A percentile compares a stretch with the other conserved stretches of the same genome.
These are phyloP conservation scores for Brachypodius melanocephalos DNA, from an alignment of 2,113 vertebrate genomes.

Conservation along the genomic window DNA sequence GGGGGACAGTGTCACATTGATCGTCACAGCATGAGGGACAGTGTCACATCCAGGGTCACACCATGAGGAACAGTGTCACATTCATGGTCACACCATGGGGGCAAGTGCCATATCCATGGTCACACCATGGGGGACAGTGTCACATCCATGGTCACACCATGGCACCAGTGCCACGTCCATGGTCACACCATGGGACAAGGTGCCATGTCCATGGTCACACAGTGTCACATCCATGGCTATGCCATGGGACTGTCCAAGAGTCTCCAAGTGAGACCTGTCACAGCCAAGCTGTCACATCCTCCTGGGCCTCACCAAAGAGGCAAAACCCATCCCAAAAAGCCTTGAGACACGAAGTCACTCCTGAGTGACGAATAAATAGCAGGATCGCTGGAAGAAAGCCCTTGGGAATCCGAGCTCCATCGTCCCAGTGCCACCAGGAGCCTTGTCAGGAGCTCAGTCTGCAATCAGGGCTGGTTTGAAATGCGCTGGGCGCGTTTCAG, in stretches of 20 bases:
- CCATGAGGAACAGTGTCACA: neutral
- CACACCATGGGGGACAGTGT: rapidly evolving
- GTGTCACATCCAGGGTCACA: neutral
- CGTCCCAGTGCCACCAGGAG: rapidly evolving
- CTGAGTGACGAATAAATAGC: slow-evolving; percentile 26
- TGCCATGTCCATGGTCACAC: neutral
- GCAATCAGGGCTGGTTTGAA: neutral
- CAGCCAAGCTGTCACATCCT: neutral
- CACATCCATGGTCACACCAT: neutral
- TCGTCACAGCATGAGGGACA: neutral
- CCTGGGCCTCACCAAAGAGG: neutral
- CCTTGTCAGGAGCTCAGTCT: neutral
- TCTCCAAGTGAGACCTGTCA: neutral
- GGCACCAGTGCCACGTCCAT: rapidly evolving
- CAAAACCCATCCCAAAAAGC: neutral
- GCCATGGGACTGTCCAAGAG: neutral
- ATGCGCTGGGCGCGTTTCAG: neutral
- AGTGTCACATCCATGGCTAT: neutral
- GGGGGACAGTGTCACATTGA: neutral
- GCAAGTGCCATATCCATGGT: neutral
- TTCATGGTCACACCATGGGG: no score
- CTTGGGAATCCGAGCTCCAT: neutral
- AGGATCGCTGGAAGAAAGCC: neutral
- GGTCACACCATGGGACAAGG: no score
- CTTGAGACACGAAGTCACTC: neutral